Evolutionary conservation across 2,888 invertebrate genomes (phyloP).

Genomic region (Archips xylosteana): DNA sequence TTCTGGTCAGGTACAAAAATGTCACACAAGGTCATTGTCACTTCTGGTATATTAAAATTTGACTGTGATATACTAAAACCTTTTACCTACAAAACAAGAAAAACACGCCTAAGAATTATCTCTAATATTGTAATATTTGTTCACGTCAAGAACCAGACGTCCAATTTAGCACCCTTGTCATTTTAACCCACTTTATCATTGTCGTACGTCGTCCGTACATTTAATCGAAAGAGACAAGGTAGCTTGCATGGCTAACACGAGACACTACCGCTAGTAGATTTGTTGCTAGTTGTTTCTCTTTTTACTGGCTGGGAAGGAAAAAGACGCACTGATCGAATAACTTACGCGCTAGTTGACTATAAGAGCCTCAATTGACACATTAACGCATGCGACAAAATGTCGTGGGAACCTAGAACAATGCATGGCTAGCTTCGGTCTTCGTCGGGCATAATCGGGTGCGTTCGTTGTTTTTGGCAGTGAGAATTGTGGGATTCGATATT

Average conservation of each 20-base stretch:
- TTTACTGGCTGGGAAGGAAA: background rate
- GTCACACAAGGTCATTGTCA: background rate
- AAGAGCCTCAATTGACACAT: constrained; percentile 32
- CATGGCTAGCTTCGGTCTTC: background rate
- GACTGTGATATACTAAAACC: no score
- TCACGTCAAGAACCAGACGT: background rate
- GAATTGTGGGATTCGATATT: background rate
- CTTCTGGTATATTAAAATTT: no score
- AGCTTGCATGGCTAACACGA: constrained; percentile 3
- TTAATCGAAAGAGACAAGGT: constrained; percentile 16
- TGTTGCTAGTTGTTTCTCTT: background rate
- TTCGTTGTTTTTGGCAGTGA: background rate
- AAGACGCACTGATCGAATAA: background rate
- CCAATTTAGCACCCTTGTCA: constrained; percentile 8
- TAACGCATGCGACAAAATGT: constrained; percentile 10
- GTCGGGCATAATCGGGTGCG: background rate
- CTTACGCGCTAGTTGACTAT: constrained; percentile 2
- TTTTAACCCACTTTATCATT: constrained; percentile 2
- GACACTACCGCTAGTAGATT: background rate
- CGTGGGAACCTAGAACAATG: constrained; percentile 33
- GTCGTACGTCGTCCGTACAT: background rate
- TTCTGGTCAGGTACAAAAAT: background rate
- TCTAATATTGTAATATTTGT: background rate
- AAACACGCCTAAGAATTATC: background rate
- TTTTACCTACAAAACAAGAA: background rate